These are phyloP conservation scores for Tuta absoluta DNA, from an alignment of 2,888 invertebrate genomes.

Conservation along the genomic window DNA sequence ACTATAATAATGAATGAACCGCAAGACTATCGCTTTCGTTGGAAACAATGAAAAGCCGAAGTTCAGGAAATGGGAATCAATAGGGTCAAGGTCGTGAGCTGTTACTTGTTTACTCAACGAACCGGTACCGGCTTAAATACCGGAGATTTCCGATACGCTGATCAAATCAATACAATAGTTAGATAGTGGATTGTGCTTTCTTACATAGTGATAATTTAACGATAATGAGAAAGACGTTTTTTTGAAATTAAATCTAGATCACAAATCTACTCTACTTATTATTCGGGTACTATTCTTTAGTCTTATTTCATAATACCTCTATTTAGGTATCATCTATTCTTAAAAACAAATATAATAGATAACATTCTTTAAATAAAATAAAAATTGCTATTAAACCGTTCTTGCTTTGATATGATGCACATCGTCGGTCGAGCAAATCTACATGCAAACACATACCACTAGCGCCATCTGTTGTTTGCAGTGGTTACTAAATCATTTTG, in stretches of 20 bases:
- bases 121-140: conserved; percentile 23
- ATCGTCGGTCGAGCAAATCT: not conserved
- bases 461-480: conserved; percentile 12
- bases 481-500: not conserved
- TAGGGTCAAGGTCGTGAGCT: conserved; percentile 23
- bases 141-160: not conserved
- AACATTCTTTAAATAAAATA: not conserved
- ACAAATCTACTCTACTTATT: too few species aligned
- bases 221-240: too few species aligned
- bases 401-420: not conserved
- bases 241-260: too few species aligned
- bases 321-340: too few species aligned
- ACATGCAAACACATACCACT: not conserved
- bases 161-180: not conserved
- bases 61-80: conserved; percentile 18
- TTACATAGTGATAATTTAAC: too few species aligned
- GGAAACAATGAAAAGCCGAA: conserved; percentile 18
- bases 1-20: conserved; percentile 4
- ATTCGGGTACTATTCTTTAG: too few species aligned
- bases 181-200: not conserved
- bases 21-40: conserved; percentile 20
- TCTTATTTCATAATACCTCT: too few species aligned
- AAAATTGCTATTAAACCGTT: not conserved
- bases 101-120: conserved; percentile 19
- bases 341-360: too few species aligned